A percentile compares a stretch with the other conserved stretches of the same genome.
These are phyloP conservation scores for Spisula subtruncata DNA, from an alignment of 2,888 invertebrate species.

Conservation along the genomic window DNA sequence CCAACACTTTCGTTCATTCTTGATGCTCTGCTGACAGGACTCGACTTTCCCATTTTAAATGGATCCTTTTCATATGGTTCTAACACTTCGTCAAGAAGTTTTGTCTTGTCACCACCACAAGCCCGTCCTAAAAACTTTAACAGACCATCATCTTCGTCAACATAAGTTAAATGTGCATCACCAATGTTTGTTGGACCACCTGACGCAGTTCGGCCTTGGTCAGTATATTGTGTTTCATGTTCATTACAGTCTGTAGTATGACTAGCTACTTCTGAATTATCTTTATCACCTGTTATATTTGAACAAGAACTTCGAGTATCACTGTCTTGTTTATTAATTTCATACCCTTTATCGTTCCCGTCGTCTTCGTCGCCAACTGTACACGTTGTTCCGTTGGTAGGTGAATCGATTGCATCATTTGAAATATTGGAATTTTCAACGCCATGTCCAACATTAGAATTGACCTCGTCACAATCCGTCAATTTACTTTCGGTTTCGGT, in stretches of 20 bases:
- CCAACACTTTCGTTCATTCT: not conserved
- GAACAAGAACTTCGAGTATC: not conserved
- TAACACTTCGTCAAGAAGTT: conserved; percentile 53
- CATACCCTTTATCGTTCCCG: not conserved
- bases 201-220: not conserved
- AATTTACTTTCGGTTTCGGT: not conserved
- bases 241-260: not conserved
- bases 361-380: too few relatives aligned
- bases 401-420: not conserved
- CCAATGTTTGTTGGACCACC: not conserved
- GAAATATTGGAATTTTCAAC: not conserved
- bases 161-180: conserved; percentile 28
- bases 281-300: not conserved
- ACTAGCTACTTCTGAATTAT: not conserved
- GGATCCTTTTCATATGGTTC: conserved; percentile 28
- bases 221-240: not conserved
- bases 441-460: not conserved
- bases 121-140: conserved; percentile 41
- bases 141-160: conserved; percentile 55
- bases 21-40: too few relatives aligned
- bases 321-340: not conserved
- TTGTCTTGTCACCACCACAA: conserved; percentile 45
- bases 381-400: not conserved
- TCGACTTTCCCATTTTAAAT: not conserved
- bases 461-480: not conserved